phyloP scores from a whole-genome alignment of 1,140 invertebrate genomes.

The Campoletis sonorensis region DNA sequence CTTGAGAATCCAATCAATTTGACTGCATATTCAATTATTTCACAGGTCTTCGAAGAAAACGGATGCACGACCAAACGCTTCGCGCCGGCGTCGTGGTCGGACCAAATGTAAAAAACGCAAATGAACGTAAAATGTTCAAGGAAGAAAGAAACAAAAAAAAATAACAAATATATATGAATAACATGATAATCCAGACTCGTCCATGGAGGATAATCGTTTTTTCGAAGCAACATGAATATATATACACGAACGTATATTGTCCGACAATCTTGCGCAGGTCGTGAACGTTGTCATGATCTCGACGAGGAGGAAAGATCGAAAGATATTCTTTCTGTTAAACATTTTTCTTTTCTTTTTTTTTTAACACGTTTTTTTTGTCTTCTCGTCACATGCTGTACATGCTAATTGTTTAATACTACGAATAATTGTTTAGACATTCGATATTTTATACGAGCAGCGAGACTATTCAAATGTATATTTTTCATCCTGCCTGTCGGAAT shows the following conservation, averaged over 20 bases:
- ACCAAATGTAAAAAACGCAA: slow-evolving; percentile 79
- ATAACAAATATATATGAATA: too few species aligned
- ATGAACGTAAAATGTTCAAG: slow-evolving; percentile 61
- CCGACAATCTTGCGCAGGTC: slow-evolving; percentile 51
- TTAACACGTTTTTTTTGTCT: background rate
- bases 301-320: slow-evolving; percentile 31
- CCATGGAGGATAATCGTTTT: slow-evolving; percentile 23
- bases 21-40: background rate
- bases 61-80: slow-evolving; percentile 74
- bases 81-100: slow-evolving; percentile 76
- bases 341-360: background rate
- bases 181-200: slow-evolving; percentile 9
- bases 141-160: background rate
- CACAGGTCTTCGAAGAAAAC: slow-evolving; percentile 76
- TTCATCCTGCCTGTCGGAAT: background rate
- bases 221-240: slow-evolving; percentile 10
- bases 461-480: background rate
- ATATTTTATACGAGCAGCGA: background rate
- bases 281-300: slow-evolving; percentile 40
- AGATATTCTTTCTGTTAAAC: slow-evolving; percentile 18
- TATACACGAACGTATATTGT: slow-evolving; percentile 22
- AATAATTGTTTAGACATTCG: background rate
- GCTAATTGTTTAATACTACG: background rate
- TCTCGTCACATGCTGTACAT: background rate
- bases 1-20: slow-evolving; percentile 20